Base-by-base conservation (phyloP, 2,888 invertebrate species). In the Beris morrisii region DNA sequence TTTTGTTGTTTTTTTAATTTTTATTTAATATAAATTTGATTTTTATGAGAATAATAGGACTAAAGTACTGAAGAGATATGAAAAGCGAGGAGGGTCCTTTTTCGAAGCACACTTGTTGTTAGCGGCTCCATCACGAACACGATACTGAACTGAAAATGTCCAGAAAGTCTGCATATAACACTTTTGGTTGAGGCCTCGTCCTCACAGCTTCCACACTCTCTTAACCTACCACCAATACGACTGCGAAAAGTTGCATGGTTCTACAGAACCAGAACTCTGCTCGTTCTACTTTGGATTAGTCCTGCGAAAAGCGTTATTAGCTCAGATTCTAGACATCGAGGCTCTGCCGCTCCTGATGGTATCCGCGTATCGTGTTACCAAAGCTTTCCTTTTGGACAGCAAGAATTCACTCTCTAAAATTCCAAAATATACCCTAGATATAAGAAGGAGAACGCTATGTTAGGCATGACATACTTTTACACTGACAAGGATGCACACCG, bases 111-210 rank as follows among this genome's bases (percentile, higher is more conserved):
- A 66, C 68, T 65, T 64, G 67, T 57, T 70, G 65, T 71, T 69
- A 69, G 69, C 69, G 67, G 71, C 69, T 69, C 68, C 71, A 71
- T 69, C 69, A 65, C 67, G 67, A 66, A 67, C 66, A 66, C 66
- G 69, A 67, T 65, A 69, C 69, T 69, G 67, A 69, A 67, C 54
- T 43, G 61, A 64, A 63, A 58, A 54, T 53, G 64, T 66, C 67
- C 67, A 59, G 54, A 63, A 67, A 52, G 59, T 67, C 67, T 69
- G 67, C 69, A 69, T 69, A 66, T 69, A 69, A 69, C 67, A 66
- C 52, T 61, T 59, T 43, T 43, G 52, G 43, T 30, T 12, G 50
- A 52, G 22, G 5, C 5, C 6, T 38, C 61, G 61, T 61, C 61
- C 61, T 61, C 50, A 50, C 38, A 38, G 38, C 38, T 38, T 38